Base-by-base conservation (phyloP, 2,113 vertebrate species). In the Oreochromis niloticus region DNA sequence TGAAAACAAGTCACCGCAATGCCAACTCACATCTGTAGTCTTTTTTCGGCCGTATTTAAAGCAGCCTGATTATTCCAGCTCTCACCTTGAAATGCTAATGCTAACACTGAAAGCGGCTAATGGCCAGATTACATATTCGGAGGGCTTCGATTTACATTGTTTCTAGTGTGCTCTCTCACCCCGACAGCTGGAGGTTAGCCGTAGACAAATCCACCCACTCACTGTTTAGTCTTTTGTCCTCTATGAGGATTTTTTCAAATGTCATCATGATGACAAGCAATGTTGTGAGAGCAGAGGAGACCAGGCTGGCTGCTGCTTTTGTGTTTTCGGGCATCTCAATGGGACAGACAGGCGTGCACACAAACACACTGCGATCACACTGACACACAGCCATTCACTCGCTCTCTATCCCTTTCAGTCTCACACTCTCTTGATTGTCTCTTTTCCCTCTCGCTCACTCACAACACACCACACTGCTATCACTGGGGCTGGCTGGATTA, bases 211-310 rank as follows among this genome's bases (percentile, higher is more conserved):
- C 94, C 94, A 82, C 95, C 93, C 93, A 88, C 94, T 93, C 91
- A 22, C 82, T 93, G 91, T 94, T 95, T 91, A 63, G 92, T 89
- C 91, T 91, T 94, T 93, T 93, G 92, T 94, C 94, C 87, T 94
- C 92, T 22, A 34, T 84, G 87, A 94, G 90, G 90, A 93, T 93
- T 93, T 94, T 96, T 96, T 93, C 93, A 95, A 94, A 95, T 94
- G 95, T 96, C 95, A 96, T 75, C 66, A 88, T 66, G 92, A 96
- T 95, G 94, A 94, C 93, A 95, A 95, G 94, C 93, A 83, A 48
- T 66, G 93, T 87, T 75, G 88, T 89, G 89, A 86, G 85, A 91
- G 88, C 83, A 86, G 86, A 89, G 88, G 82, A 93, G 92, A 89
- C 46, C 85, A 9, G 92, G 78, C 82, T 84, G 88, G 89, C 90